A percentile compares a stretch with the other conserved stretches of the same genome.
These are phyloP conservation scores for Paraescarpia echinospica DNA, from an alignment of 1,140 invertebrate species.

Conservation along the genomic window DNA sequence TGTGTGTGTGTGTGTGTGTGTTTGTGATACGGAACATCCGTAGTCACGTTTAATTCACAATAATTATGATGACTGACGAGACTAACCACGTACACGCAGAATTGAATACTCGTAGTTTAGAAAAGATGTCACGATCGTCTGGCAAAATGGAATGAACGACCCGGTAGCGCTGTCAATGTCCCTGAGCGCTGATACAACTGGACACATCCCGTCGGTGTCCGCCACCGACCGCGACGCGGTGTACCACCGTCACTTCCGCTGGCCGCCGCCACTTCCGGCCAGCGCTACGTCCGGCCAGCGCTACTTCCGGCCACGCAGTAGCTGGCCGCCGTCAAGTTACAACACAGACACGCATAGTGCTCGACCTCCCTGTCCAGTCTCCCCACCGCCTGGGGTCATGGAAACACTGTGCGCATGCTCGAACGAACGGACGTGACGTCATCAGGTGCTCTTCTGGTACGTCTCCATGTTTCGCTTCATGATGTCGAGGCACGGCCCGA, in stretches of 20 bases:
- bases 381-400: not conserved
- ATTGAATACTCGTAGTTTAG: not conserved
- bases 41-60: not conserved
- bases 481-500: slow-evolving; percentile 97
- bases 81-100: not conserved
- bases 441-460: slow-evolving; percentile 73
- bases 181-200: not conserved
- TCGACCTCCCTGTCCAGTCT: not conserved
- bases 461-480: slow-evolving; percentile 98
- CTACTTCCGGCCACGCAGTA: not conserved
- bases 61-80: not conserved
- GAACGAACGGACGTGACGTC: not conserved
- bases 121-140: not conserved
- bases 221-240: too few species aligned
- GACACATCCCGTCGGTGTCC: not conserved
- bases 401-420: not conserved
- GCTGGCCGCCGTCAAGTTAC: not conserved
- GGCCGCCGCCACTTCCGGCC: not conserved
- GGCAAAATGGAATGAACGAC: not conserved
- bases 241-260: not conserved
- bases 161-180: not conserved
- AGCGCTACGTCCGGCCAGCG: not conserved
- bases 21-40: not conserved
- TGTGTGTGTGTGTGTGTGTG: not conserved
- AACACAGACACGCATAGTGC: not conserved